Evolutionary conservation across 2,113 vertebrate genomes (phyloP).

Genomic region (Brienomyrus longianalis): DNA sequence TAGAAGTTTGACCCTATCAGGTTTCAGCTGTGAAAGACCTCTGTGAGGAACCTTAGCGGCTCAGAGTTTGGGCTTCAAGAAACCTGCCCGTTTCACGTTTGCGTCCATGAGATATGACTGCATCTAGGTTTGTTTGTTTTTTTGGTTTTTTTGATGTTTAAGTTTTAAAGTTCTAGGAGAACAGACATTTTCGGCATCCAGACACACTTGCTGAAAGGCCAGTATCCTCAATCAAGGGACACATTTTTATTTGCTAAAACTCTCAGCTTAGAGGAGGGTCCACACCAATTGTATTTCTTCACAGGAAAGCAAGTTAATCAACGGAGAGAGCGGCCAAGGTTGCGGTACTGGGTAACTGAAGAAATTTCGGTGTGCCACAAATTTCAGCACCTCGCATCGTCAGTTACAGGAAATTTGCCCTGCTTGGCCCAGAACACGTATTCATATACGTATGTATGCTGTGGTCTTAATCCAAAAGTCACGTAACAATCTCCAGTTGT

Average conservation of each 20-base stretch:
- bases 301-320: neutral
- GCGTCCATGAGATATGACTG: neutral
- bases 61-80: neutral
- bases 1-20: neutral
- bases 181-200: neutral
- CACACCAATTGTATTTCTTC: neutral
- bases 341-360: conserved; percentile 3
- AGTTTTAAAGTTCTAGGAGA: neutral
- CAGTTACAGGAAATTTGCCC: neutral
- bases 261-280: neutral
- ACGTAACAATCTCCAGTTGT: neutral
- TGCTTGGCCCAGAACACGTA: neutral
- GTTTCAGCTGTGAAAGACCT: neutral
- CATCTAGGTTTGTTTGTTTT: neutral
- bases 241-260: neutral
- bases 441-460: neutral
- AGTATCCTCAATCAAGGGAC: neutral
- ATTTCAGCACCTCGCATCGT: neutral
- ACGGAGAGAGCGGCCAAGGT: neutral
- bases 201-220: neutral
- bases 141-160: conserved; percentile 5
- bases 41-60: neutral
- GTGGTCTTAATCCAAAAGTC: neutral
- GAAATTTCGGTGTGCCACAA: neutral
- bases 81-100: neutral